Percentiles rank a stretch among this genome's conserved stretches.
These are phyloP conservation scores for Pygoscelis antarcticus DNA, from an alignment of 2,113 vertebrate species.

Conservation along the genomic window DNA sequence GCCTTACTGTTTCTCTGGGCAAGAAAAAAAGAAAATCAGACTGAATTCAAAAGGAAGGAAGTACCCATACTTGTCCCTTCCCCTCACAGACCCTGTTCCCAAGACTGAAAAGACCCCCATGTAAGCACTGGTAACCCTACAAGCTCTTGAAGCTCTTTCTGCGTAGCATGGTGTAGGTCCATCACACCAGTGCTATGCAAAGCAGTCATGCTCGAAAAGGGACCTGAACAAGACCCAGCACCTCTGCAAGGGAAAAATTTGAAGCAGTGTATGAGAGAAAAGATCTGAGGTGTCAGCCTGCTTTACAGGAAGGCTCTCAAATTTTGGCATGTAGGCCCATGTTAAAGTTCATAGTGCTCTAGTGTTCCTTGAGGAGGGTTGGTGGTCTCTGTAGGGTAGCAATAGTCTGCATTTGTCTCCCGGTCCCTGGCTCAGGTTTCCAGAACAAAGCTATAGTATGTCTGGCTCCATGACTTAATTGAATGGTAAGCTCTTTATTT, in stretches of 20 bases:
- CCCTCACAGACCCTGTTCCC: not conserved
- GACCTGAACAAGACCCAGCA: not conserved
- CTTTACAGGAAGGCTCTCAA: not conserved
- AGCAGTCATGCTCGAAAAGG: not conserved
- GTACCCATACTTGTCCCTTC: not conserved
- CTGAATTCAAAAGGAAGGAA: not conserved
- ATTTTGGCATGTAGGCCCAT: not conserved
- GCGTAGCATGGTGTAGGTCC: not conserved
- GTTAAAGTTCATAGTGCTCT: not conserved
- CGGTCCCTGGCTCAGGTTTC: not conserved
- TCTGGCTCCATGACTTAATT: not conserved
- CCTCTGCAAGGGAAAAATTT: not conserved
- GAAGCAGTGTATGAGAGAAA: not conserved
- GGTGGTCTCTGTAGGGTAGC: not conserved
- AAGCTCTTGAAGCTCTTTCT: not conserved
- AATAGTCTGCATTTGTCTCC: not conserved
- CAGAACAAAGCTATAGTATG: not conserved
- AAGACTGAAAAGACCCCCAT: not conserved
- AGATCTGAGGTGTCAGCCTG: not conserved
- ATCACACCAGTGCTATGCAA: not conserved
- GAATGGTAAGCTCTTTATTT: slow-evolving; percentile 13
- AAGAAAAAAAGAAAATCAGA: not conserved
- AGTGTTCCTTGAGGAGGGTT: not conserved
- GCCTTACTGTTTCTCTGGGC: not conserved
- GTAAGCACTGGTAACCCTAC: not conserved